Evolutionary conservation across 2,888 invertebrate genomes (phyloP).

Genomic region (Drosophila robusta): DNA sequence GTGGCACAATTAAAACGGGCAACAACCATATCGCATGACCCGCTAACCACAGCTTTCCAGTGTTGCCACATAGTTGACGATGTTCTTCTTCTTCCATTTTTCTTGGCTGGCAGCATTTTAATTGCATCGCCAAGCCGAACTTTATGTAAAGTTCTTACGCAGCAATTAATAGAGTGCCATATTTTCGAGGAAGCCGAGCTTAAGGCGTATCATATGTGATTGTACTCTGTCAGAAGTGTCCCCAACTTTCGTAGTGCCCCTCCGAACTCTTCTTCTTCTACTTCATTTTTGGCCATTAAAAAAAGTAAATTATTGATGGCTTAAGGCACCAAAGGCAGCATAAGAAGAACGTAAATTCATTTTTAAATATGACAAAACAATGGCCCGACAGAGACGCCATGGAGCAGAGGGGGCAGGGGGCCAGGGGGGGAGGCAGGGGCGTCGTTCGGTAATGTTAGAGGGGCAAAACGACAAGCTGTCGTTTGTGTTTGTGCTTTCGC

Average conservation of each 20-base stretch:
- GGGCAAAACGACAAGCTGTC: slow-evolving; percentile 67
- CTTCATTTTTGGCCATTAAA: slow-evolving; percentile 68
- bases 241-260: neutral
- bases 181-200: slow-evolving; percentile 58
- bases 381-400: slow-evolving; percentile 26
- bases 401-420: neutral
- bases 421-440: neutral
- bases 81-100: neutral
- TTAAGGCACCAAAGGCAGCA: slow-evolving; percentile 29
- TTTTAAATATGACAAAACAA: slow-evolving; percentile 81
- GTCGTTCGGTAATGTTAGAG: slow-evolving; percentile 41
- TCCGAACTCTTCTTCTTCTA: slow-evolving; percentile 17
- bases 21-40: slow-evolving; percentile 50
- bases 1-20: slow-evolving; percentile 47
- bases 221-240: slow-evolving; percentile 10
- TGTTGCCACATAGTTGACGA: too few species aligned
- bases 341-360: slow-evolving; percentile 67
- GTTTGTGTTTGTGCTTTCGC: slow-evolving; percentile 22
- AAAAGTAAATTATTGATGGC: slow-evolving; percentile 78
- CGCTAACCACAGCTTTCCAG: neutral
- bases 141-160: slow-evolving; percentile 36
- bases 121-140: slow-evolving; percentile 32
- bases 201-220: slow-evolving; percentile 59
- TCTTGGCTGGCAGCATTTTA: slow-evolving; percentile 27
- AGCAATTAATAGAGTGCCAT: slow-evolving; percentile 71